Evolutionary conservation across 2,888 invertebrate genomes (phyloP).

Genomic region (Hemicrepidius hirtus): DNA sequence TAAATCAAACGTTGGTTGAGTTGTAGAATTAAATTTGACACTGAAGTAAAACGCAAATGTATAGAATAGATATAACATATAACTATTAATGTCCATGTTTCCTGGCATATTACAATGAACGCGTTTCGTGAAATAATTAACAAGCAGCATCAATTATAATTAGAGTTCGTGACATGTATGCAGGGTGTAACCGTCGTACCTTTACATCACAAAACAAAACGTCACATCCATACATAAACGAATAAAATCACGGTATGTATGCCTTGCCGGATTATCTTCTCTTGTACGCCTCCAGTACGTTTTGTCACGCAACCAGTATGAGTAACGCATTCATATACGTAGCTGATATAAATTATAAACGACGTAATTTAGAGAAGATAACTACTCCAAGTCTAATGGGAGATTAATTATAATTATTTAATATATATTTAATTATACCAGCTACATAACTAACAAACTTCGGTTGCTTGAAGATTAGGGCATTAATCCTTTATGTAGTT

Average conservation of each 20-base stretch:
- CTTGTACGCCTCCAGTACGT: conserved; percentile 4
- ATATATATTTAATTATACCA: conserved; percentile 6
- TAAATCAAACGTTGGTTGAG: too few species aligned
- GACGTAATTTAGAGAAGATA: conserved; percentile 16
- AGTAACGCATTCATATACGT: background rate
- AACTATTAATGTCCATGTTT: background rate
- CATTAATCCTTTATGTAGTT: background rate
- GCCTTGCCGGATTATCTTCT: background rate
- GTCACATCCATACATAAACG: background rate
- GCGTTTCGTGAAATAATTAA: conserved; percentile 3
- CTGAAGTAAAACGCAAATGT: too few species aligned
- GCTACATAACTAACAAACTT: background rate
- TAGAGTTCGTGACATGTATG: conserved; percentile 3
- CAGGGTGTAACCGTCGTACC: background rate
- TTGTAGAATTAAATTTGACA: too few species aligned
- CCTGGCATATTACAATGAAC: background rate
- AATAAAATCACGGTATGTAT: conserved; percentile 15
- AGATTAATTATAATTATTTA: conserved; percentile 13
- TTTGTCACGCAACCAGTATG: conserved; percentile 13
- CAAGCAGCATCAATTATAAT: conserved; percentile 2
- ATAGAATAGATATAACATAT: background rate
- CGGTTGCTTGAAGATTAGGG: background rate
- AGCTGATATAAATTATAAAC: conserved; percentile 1
- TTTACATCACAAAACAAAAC: background rate
- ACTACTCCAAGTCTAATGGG: conserved; percentile 14